Evolutionary conservation across 2,113 vertebrate genomes (phyloP), one percentile per base, ranked within the genome.

Genomic region (Amphiprion percula): DNA sequence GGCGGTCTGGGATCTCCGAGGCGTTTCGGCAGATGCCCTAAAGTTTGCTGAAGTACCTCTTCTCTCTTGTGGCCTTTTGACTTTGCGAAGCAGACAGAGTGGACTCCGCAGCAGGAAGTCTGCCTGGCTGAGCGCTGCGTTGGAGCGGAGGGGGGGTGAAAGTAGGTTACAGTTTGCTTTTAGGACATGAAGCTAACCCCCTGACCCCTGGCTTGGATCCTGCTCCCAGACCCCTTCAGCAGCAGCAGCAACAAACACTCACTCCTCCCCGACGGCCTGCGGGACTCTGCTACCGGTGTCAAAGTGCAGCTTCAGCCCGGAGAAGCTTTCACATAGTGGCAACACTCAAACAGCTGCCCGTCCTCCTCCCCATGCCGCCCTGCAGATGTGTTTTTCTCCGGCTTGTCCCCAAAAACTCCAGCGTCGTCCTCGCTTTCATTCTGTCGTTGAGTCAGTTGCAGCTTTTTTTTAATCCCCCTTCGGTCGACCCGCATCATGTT

Each of bases 141-240:
- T 44, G 23, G 65, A 33, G 67, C 30, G 79, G 53, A 58, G 3
- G 23, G 49, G 59, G 63, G 49, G 59, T 62, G 84, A 89, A 94
- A 93, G 81, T 93, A 90, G 94, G 94, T 92, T 95, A 92, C 75
- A 84, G 77, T 94, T 93, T 93, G 93, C 89, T 94, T 91, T 91
- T 84, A 91, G 93, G 93, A 95, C 91, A 90, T 89, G 71, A 61
- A 88, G 78, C 79, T 67, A 39, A 89, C 93, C 90, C 68, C 12
- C 3, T 84, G 88, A 94, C 94, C 92, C 90, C 88, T 87, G 91
- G 90, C 90, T 86, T 74, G 79, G 85, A 89, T 91, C 89, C 92
- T 86, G 82, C 83, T 87, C 77, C 9, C 68, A 75, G 68, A 86
- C 61, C 86, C 91, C 90, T 74, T 88, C 74, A 86, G 90, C 87